Evolutionary conservation across 1,140 invertebrate species (phyloP).

Genomic region (Dinoponera quadriceps): DNA sequence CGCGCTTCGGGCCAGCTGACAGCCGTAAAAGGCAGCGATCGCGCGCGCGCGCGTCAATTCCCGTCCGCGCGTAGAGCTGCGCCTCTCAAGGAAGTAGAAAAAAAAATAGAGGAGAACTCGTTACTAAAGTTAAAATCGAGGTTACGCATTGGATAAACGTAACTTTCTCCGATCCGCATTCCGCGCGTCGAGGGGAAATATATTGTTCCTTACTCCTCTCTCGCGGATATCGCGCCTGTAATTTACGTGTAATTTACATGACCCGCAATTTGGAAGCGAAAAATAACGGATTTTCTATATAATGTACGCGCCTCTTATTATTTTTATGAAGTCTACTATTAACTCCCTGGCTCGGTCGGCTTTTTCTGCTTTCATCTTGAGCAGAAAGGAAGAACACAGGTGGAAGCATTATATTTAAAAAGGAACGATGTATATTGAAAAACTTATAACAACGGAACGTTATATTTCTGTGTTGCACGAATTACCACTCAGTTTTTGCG

Average conservation of each 20-base stretch:
- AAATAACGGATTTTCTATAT: not conserved
- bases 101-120: not conserved
- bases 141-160: not conserved
- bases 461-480: too few species aligned
- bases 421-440: too few species aligned
- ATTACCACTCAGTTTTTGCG: too few species aligned
- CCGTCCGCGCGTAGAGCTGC: not conserved
- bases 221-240: too few species aligned
- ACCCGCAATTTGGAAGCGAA: not conserved
- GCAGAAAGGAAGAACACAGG: too few species aligned
- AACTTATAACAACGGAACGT: too few species aligned
- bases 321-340: not conserved
- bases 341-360: not conserved
- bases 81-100: not conserved
- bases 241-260: slow-evolving; percentile 2
- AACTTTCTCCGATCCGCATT: slow-evolving; percentile 37
- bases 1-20: not conserved
- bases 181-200: slow-evolving; percentile 5
- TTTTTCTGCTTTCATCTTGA: too few species aligned
- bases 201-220: not conserved
- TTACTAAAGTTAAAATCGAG: slow-evolving; percentile 40
- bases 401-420: too few species aligned
- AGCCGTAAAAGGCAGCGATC: slow-evolving; percentile 17
- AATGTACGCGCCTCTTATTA: not conserved
- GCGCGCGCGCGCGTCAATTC: not conserved